Percentiles rank a stretch among this genome's conserved stretches.
phyloP scores from a whole-genome alignment of 2,797 vertebrate genomes.

The Coluber constrictor region DNA sequence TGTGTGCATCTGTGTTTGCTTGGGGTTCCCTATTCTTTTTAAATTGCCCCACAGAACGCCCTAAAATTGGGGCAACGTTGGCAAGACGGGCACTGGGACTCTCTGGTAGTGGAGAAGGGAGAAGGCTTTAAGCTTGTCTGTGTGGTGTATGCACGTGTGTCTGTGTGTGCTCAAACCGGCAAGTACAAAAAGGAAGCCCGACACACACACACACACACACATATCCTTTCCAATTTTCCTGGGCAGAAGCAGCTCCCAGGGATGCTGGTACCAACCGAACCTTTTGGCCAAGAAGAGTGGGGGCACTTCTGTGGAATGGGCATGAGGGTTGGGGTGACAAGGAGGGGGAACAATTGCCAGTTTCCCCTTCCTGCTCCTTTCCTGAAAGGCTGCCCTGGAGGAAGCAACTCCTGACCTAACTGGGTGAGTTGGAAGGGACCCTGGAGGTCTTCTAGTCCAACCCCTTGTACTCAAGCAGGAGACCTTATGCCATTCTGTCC shows the following conservation, averaged over 20 bases:
- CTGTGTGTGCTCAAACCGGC: background rate
- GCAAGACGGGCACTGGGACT: background rate
- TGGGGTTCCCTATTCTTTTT: background rate
- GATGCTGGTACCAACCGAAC: background rate
- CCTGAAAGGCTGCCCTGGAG: background rate
- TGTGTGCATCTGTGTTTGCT: background rate
- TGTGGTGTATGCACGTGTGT: background rate
- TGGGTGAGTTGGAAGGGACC: background rate
- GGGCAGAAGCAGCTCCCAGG: background rate
- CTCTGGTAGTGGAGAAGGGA: fast-evolving
- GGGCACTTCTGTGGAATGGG: background rate
- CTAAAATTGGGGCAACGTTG: background rate
- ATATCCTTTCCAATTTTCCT: background rate
- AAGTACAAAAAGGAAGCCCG: background rate
- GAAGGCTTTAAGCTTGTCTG: background rate
- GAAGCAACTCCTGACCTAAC: background rate
- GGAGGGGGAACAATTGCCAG: background rate
- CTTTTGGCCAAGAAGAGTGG: background rate
- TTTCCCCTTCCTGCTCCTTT: no score
- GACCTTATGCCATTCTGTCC: background rate
- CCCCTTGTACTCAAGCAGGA: background rate
- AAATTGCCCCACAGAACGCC: background rate
- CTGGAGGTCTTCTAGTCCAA: background rate
- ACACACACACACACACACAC: no score
- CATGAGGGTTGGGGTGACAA: background rate